Percentiles rank a stretch among this genome's conserved stretches.
Evolutionary conservation across 2,113 vertebrate genomes (phyloP).

Genomic region (Ciconia maguari): DNA sequence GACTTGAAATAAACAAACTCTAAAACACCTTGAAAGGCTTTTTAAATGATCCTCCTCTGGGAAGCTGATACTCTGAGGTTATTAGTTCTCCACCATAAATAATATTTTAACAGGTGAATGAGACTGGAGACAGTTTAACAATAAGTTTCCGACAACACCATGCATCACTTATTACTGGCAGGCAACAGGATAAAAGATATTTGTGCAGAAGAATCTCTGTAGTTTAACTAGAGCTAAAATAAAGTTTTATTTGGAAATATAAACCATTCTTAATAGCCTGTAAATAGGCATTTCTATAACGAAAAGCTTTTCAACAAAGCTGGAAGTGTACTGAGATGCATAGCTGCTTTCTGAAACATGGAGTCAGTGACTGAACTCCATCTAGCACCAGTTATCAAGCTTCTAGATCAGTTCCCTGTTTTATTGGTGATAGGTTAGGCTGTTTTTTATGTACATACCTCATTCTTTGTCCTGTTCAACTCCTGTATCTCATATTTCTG

Average conservation of each 20-base stretch:
- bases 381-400: background rate
- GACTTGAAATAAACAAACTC: background rate
- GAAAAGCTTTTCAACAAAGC: background rate
- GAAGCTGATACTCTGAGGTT: background rate
- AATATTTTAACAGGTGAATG: background rate
- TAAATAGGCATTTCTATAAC: background rate
- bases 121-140: background rate
- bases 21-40: background rate
- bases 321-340: background rate
- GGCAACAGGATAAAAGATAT: background rate
- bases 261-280: background rate
- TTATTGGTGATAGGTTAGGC: background rate
- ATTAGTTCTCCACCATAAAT: background rate
- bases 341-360: background rate
- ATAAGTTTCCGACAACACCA: background rate
- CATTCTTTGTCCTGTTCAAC: background rate
- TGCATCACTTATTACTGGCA: background rate
- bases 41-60: background rate
- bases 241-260: background rate
- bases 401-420: background rate
- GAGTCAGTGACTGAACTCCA: background rate
- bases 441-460: rapidly evolving
- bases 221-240: background rate
- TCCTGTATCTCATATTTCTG: background rate
- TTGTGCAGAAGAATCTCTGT: background rate